Percentiles rank a stretch among this genome's conserved stretches.
Conservation (phyloP, 2,888 invertebrate genomes). For the Bembecia ichneumoniformis region DNA sequence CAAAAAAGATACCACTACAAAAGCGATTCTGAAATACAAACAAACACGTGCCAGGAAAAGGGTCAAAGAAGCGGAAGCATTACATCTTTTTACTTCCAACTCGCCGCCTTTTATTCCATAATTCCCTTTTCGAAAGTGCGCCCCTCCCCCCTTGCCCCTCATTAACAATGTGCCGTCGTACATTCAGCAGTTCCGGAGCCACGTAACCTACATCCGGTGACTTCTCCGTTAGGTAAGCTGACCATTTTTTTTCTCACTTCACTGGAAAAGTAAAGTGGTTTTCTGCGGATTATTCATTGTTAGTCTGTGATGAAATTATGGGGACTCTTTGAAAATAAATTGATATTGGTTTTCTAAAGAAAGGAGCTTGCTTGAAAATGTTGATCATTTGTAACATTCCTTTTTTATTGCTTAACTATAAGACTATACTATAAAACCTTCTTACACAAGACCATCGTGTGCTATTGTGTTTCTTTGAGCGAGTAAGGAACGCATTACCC, state of each 20-base stretch:
- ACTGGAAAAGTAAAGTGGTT: background rate
- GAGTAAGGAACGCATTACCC: no score
- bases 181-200: constrained; percentile 40
- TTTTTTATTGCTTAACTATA: no score
- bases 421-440: no score
- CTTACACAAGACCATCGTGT: no score
- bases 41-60: background rate
- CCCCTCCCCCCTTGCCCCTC: constrained; percentile 27
- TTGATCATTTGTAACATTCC: no score
- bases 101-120: constrained; percentile 31
- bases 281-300: background rate
- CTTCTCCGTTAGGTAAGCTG: constrained; percentile 24
- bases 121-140: constrained; percentile 29
- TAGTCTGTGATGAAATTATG: no score
- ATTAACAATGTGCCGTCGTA: constrained; percentile 46
- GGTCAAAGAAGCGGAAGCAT: constrained; percentile 18
- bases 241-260: background rate
- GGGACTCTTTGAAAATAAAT: background rate
- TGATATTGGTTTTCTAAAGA: no score
- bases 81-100: constrained; percentile 28
- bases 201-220: constrained; percentile 30
- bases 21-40: background rate
- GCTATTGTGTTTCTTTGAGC: no score
- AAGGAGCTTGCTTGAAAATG: no score
- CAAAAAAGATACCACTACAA: background rate